A percentile compares a stretch with the other conserved stretches of the same genome.
Evolutionary conservation across 2,888 invertebrate species (phyloP).

Genomic region (Hofmannophila pseudospretella): DNA sequence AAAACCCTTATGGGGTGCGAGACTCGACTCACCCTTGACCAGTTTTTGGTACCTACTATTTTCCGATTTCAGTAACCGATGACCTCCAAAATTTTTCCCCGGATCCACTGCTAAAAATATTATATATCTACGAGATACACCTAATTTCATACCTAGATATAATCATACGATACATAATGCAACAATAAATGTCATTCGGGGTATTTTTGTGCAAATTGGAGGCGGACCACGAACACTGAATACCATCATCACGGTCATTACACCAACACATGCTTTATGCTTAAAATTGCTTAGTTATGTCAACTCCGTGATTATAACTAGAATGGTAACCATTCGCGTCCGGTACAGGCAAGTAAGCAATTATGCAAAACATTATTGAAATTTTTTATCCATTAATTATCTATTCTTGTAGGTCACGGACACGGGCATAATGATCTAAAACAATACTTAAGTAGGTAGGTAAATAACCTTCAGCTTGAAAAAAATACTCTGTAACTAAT

Average conservation of each 20-base stretch:
- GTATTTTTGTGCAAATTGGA: background rate
- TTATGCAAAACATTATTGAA: slow-evolving; percentile 1
- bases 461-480: too few species aligned
- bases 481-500: too few species aligned
- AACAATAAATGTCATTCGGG: too few species aligned
- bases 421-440: background rate
- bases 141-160: too few species aligned
- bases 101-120: too few species aligned
- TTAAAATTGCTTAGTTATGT: slow-evolving; percentile 9
- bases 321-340: slow-evolving; percentile 6
- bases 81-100: too few species aligned
- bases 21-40: too few species aligned
- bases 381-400: slow-evolving; percentile 8
- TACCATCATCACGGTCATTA: slow-evolving; percentile 1
- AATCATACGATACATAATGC: too few species aligned
- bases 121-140: too few species aligned
- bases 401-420: slow-evolving; percentile 8
- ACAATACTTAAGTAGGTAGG: background rate
- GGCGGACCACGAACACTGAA: slow-evolving; percentile 3
- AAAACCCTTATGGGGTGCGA: too few species aligned
- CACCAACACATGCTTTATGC: slow-evolving; percentile 4
- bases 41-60: too few species aligned
- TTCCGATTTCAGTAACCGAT: too few species aligned
- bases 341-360: background rate
- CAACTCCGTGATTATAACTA: slow-evolving; percentile 11